phyloP scores from a whole-genome alignment of 92 coral and sea anemone genomes.

The Epizoanthus illoricatus region DNA sequence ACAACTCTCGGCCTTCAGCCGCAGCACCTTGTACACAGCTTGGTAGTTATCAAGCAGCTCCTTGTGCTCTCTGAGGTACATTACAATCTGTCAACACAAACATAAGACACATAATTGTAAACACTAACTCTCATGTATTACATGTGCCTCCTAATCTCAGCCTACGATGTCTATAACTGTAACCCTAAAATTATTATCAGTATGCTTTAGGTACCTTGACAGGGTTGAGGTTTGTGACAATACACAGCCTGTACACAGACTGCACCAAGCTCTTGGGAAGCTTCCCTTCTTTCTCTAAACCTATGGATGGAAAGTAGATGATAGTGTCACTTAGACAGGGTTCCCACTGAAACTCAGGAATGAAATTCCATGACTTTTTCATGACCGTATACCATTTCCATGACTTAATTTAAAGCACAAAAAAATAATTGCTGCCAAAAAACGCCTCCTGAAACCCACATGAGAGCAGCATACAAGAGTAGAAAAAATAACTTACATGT shows the following conservation, averaged over 20 bases:
- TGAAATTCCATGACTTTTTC: too few relatives aligned
- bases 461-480: too few relatives aligned
- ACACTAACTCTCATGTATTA: neutral
- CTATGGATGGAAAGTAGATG: slow-evolving; percentile 33
- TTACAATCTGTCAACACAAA: slow-evolving; percentile 56
- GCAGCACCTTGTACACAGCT: slow-evolving; percentile 79
- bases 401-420: too few relatives aligned
- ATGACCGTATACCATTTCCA: too few relatives aligned
- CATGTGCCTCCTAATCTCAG: too few relatives aligned
- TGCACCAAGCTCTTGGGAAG: slow-evolving; percentile 71
- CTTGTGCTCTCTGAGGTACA: slow-evolving; percentile 68
- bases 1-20: slow-evolving; percentile 63
- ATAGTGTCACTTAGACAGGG: neutral
- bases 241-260: slow-evolving; percentile 70
- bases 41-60: slow-evolving; percentile 77
- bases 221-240: slow-evolving; percentile 78
- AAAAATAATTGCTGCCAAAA: too few relatives aligned
- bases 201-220: slow-evolving; percentile 62
- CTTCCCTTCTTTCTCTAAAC: slow-evolving; percentile 84
- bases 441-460: too few relatives aligned
- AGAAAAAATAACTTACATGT: too few relatives aligned
- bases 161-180: too few relatives aligned
- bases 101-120: neutral
- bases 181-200: neutral
- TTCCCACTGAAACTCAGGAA: too few relatives aligned